A percentile compares a stretch with the other conserved stretches of the same genome.
Evolutionary conservation across 2,113 vertebrate genomes (phyloP).

Genomic region (Hymenochirus boettgeri): DNA sequence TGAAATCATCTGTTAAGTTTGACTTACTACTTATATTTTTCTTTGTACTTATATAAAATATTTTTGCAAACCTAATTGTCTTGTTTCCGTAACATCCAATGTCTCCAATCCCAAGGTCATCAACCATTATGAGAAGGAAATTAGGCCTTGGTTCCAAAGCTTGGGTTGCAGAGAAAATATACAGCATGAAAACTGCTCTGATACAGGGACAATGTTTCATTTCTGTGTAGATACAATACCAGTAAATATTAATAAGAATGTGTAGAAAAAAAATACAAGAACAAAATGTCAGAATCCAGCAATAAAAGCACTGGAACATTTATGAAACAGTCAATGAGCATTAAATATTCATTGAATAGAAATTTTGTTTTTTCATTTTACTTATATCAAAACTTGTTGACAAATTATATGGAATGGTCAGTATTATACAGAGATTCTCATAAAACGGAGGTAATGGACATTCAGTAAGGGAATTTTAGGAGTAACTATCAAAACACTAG

Average conservation of each 20-base stretch:
- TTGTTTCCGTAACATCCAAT: constrained; percentile 85
- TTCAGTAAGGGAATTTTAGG: constrained; percentile 1
- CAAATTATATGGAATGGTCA: too few relatives aligned
- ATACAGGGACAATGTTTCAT: constrained; percentile 17
- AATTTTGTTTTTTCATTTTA: too few relatives aligned
- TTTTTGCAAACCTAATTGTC: constrained; percentile 69
- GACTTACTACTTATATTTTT: too few relatives aligned
- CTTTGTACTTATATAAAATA: not conserved
- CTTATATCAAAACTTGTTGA: too few relatives aligned
- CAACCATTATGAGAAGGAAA: constrained; percentile 80
- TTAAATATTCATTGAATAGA: too few relatives aligned
- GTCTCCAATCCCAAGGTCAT: constrained; percentile 88
- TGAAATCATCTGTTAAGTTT: not conserved
- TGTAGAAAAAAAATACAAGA: too few relatives aligned
- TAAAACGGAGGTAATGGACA: too few relatives aligned
- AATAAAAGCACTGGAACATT: too few relatives aligned
- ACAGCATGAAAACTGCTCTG: not conserved
- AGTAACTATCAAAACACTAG: constrained; percentile 24
- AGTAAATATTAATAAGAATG: too few relatives aligned
- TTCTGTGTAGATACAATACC: constrained; percentile 11
- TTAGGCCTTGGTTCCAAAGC: constrained; percentile 60
- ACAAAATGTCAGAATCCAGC: not conserved
- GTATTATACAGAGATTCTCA: too few relatives aligned
- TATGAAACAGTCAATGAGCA: too few relatives aligned
- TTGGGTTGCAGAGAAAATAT: not conserved